phyloP scores from a whole-genome alignment of 1,140 invertebrate species.

The Aplysia californica region DNA sequence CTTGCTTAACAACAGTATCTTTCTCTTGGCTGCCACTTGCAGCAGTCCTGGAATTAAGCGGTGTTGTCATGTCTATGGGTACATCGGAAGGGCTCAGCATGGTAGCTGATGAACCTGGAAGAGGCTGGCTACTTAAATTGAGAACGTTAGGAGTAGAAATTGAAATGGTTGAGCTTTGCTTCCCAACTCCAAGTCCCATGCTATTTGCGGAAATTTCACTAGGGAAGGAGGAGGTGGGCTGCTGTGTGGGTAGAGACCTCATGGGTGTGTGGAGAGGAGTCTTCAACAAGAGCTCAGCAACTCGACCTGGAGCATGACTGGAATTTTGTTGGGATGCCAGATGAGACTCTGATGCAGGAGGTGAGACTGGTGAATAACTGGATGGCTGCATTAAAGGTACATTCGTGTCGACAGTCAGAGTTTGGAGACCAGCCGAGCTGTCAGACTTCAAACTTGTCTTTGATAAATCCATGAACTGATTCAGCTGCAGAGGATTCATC shows the following conservation, averaged over 20 bases:
- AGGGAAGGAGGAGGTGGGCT: no score
- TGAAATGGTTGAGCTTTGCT: no score
- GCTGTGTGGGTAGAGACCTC: no score
- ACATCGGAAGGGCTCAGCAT: not conserved
- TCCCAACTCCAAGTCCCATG: no score
- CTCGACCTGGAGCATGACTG: not conserved
- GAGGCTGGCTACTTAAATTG: not conserved
- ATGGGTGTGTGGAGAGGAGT: no score
- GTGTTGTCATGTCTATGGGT: conserved; percentile 25
- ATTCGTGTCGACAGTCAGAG: conserved; percentile 1
- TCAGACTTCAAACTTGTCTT: not conserved
- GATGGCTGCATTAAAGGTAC: not conserved
- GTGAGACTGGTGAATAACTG: conserved; percentile 28
- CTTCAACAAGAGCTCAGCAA: not conserved
- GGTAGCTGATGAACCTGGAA: not conserved
- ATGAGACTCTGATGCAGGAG: not conserved
- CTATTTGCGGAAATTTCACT: no score
- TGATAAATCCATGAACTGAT: conserved; percentile 6
- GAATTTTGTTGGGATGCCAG: not conserved
- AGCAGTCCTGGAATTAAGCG: no score
- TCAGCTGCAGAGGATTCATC: conserved; percentile 4
- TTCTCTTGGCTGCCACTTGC: no score
- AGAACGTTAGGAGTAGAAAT: no score
- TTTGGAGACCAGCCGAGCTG: not conserved
- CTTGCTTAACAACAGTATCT: no score